phyloP scores from a whole-genome alignment of 2,113 vertebrate species.

The Lasiurus cinereus region DNA sequence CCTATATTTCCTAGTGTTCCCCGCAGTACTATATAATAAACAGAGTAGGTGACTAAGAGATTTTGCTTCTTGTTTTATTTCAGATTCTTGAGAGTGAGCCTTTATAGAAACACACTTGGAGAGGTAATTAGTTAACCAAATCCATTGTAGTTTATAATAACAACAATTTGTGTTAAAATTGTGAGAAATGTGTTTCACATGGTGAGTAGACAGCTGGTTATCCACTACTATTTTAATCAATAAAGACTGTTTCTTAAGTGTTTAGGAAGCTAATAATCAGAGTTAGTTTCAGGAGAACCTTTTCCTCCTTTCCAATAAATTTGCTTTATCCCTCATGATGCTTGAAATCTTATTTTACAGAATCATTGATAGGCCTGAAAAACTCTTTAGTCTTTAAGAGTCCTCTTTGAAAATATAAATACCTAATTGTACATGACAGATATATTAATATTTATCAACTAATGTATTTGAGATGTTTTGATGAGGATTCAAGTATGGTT shows the following conservation, averaged over 20 bases:
- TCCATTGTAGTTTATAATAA: not conserved
- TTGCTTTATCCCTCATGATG: not conserved
- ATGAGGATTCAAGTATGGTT: not conserved
- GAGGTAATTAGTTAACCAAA: slow-evolving; percentile 34
- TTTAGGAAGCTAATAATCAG: not conserved
- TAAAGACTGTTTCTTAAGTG: not conserved
- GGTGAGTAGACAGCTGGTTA: not conserved
- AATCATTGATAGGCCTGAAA: slow-evolving; percentile 13
- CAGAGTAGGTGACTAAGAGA: not conserved
- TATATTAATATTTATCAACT: not conserved
- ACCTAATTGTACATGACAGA: not conserved
- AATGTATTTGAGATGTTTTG: not conserved
- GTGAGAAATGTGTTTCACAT: not conserved
- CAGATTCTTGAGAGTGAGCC: not conserved
- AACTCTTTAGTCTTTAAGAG: not conserved
- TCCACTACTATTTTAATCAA: not conserved
- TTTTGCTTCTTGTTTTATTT: slow-evolving; percentile 3
- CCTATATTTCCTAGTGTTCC: not conserved
- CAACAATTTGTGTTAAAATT: slow-evolving; percentile 21
- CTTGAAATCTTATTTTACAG: slow-evolving; percentile 18
- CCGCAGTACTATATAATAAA: not conserved
- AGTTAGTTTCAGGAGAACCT: not conserved
- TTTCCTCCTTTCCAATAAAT: not conserved
- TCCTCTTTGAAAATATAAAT: slow-evolving; percentile 31
- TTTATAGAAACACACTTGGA: slow-evolving; percentile 1